Evolutionary conservation across 2,888 invertebrate species (phyloP), one percentile per base, ranked within the genome.

Genomic region (Heliconius cydno): DNA sequence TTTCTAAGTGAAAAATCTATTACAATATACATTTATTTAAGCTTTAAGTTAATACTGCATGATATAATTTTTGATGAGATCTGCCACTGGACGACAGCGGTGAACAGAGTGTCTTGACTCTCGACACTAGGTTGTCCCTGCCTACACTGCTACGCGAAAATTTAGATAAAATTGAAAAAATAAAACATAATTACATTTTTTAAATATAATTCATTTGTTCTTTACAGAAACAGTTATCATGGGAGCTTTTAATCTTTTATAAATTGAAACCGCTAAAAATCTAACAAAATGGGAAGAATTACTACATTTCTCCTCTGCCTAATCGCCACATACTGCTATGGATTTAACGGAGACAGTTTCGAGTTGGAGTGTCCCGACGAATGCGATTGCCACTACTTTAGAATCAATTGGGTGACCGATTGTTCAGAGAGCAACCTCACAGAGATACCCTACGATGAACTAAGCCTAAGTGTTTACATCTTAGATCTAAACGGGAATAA

Each of bases 361-460:
- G 97, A 97, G 86, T 90, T 96, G 86, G 96, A 96, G 87, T 97
- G 97, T 85, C 97, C 97, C 1, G 96, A 96, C 83, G 97, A 97
- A 85, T 97, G 97, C 87, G 97, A 97, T 87, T 97, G 97, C 86
- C 96, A 97, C 92, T 97, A 97, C 91, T 97, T 96, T 91, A 95
- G 97, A 81, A 96, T 97, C 86, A 97, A 97, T 92, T 97, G 97
- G 97, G 97, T 97, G 85, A 97, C 97, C 3, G 97, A 97, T 87
- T 97, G 97, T 86, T 97, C 97, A 0, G 97, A 97, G 86, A 97
- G 96, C 91, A 97, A 97, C 90, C 94, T 97, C 79, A 97, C 97
- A 0, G 95, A 95, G 81, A 96, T 97, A 46, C 97, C 97, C 0
- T 96, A 96, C 86, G 96, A 96, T 77, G 97, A 97, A 85, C 95